Base-by-base conservation (phyloP, 1,140 invertebrate genomes). In the Zaprionus capensis region DNA sequence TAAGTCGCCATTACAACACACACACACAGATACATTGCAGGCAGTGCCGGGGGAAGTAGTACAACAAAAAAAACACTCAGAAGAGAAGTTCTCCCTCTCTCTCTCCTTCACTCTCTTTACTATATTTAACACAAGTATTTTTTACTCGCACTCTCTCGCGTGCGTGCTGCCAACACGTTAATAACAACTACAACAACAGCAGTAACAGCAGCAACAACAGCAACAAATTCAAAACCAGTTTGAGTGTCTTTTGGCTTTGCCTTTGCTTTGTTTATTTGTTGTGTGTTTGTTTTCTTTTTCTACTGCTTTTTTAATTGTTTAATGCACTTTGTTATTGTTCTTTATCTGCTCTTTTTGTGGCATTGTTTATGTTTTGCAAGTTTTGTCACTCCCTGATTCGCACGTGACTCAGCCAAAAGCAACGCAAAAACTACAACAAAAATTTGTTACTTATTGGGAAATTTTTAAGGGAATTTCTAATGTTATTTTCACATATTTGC, bases 221-320 rank as follows among this genome's bases (percentile, higher is more conserved):
- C 63, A 78, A 76, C 78, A 78, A 49, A 46, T 68, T 53, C 61
- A 73, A 83, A 86, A 86, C 82, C 82, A 61, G 82, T 86, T 86
- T 80, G 67, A 14, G 41, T 68, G 73, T 73, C 70, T 74, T 63
- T 78, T 72, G 12, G 51, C 28, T 68, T 64, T 63, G 49, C 80
- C 58, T 62, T 51, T 58, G 46, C 31, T 57, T 69, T 57, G 20
- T 41, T 31, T 61, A 36, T 61, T 12, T 61, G 70, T 34, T 41
- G 34, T 55, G 26, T 17, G 20, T 44, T 51, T 51, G 56, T 36
- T 71, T 66, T 76, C n/a, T 53, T 71, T 44, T 24, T 34, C 57
- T 63, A 71, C 41, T 44, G 17, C 41, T 61, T 62, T 65, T 22
- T 41, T 66, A 31, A 46, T 53, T 56, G 34, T 68, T 41, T 31